These are phyloP conservation scores for Zaprionus nigranus DNA, from an alignment of 1,140 invertebrate species.

Conservation along the genomic window DNA sequence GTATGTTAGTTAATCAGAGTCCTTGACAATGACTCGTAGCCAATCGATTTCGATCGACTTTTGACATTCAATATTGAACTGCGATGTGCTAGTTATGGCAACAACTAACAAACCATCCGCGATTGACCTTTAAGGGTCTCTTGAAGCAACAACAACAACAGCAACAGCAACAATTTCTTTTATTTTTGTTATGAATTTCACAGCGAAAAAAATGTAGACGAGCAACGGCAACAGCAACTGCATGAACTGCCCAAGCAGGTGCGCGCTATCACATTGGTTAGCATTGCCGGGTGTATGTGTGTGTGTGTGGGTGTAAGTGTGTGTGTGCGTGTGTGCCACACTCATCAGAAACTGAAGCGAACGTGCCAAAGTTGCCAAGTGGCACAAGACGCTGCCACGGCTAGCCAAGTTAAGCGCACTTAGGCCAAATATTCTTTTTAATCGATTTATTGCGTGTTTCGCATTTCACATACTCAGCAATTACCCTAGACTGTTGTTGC, in stretches of 20 bases:
- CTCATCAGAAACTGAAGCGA: constrained; percentile 28
- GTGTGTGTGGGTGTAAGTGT: background rate
- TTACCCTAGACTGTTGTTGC: constrained; percentile 42
- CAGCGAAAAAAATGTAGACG: background rate
- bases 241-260: constrained; percentile 29
- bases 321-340: background rate
- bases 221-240: background rate
- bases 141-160: background rate
- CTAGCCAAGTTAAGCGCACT: constrained; percentile 25
- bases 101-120: background rate
- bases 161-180: background rate
- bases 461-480: constrained; percentile 62
- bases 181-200: constrained; percentile 19
- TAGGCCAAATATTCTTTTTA: constrained; percentile 69
- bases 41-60: constrained; percentile 41
- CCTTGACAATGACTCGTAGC: constrained; percentile 28
- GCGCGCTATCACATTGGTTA: constrained; percentile 24
- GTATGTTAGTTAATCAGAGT: constrained; percentile 25
- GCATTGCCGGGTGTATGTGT: background rate
- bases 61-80: constrained; percentile 29
- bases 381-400: background rate
- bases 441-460: constrained; percentile 78
- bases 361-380: constrained; percentile 44
- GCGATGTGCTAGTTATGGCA: background rate
- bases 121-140: background rate